Base-by-base conservation (phyloP, 2,888 invertebrate species). In the Tholera decimalis region DNA sequence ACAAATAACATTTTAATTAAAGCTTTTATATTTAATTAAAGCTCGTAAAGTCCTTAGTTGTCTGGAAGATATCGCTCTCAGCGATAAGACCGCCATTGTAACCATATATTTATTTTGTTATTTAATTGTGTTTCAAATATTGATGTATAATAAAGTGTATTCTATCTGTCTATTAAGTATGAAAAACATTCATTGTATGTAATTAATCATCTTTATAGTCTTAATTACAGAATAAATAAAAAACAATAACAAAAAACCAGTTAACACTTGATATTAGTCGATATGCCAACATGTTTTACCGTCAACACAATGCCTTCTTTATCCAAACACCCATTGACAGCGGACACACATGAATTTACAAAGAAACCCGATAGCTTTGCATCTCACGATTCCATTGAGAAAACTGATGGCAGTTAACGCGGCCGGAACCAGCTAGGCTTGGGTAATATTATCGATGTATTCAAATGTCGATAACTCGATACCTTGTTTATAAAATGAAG, bases 331-430 rank as follows among this genome's bases (percentile, higher is more conserved):
- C 6, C 20, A 28, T 26, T 49, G 73, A 73, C 44, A 51, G 20
- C 30, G 49, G 37, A 28, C 54, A 68, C 58, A 41, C 30, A 37
- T 26, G 20, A 30, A 26, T 49, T 15, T 43, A 24, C 26, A 59
- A 54, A 59, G 73, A 26, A 69, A 80, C 22, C 28, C 49, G 70
- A 83, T 74, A 77, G 64, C 49, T 61, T 58, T 35, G 44, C 33
- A 72, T 79, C 65, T 62, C 63, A 61, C 67, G 80, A 62, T 72
- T 70, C 81, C 70, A 73, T 73, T 73, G 71, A 73, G 71, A 62
- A 68, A 81, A 78, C 77, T 69, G 56, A 71, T 65, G 67, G 62
- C 44, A 64, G 62, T 74, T 74, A 72, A 58, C 73, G 54, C 55
- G 46, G 26, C 57, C 78, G 83, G 70, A 73, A 77, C 78, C 68